Evolutionary conservation across 2,113 vertebrate species (phyloP).

Genomic region (Stegostoma tigrinum): DNA sequence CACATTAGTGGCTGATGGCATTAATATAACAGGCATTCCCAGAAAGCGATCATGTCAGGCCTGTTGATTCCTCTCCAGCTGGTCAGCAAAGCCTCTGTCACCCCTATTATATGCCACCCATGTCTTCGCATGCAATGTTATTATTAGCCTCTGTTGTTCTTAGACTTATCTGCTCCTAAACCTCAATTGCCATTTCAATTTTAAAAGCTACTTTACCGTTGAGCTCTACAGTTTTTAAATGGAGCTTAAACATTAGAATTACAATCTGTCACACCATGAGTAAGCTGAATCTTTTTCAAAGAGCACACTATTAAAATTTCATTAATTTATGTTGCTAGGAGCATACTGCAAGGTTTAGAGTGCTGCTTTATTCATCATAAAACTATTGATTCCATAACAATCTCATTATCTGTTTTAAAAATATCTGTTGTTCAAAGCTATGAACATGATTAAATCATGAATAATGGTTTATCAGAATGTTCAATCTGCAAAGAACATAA

Average conservation of each 20-base stretch:
- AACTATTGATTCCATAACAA: background rate
- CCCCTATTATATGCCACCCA: background rate
- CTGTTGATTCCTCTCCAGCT: background rate
- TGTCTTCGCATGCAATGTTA: background rate
- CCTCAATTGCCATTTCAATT: conserved; percentile 19
- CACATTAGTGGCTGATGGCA: background rate
- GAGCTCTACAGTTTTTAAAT: background rate
- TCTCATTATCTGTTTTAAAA: background rate
- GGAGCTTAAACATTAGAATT: conserved; percentile 15
- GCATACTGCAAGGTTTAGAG: background rate
- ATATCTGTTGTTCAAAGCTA: background rate
- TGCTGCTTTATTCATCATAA: background rate
- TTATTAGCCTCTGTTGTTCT: background rate
- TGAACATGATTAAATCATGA: background rate
- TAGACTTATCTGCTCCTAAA: background rate
- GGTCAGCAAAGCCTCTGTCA: background rate
- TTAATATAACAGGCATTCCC: background rate
- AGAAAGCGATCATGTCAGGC: background rate
- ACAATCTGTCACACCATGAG: background rate
- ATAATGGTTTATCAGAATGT: background rate
- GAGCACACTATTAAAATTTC: background rate
- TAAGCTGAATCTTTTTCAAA: background rate
- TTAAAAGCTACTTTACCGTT: background rate
- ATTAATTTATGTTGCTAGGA: background rate
- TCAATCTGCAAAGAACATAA: background rate